Evolutionary conservation across 2,113 vertebrate genomes (phyloP).

Genomic region (Pycnonotus jocosus): DNA sequence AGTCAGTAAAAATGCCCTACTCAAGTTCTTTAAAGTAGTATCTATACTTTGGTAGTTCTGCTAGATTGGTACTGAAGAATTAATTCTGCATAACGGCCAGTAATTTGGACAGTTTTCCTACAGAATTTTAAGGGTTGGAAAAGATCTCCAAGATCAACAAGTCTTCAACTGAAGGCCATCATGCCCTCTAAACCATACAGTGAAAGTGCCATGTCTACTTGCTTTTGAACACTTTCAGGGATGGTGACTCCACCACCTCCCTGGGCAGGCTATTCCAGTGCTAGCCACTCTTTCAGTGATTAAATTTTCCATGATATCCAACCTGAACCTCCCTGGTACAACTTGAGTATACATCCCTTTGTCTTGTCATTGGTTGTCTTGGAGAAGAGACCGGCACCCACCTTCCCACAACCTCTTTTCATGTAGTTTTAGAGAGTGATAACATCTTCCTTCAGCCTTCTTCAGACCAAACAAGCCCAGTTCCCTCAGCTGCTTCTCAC

Average conservation of each 20-base stretch:
- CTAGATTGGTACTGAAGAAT: neutral
- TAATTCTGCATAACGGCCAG: neutral
- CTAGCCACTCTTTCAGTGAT: neutral
- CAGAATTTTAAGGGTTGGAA: neutral
- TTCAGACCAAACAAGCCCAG: neutral
- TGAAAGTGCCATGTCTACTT: accelerated
- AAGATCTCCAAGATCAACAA: neutral
- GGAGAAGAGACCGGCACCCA: neutral
- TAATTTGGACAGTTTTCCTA: neutral
- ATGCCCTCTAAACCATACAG: too few species aligned
- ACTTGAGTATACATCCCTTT: accelerated
- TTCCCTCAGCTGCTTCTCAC: neutral
- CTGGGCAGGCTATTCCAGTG: neutral
- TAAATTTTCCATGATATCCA: neutral
- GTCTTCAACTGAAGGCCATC: neutral
- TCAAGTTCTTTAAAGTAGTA: neutral
- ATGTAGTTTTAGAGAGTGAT: accelerated
- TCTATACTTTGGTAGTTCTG: neutral
- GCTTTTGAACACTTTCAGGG: neutral
- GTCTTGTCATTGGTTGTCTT: neutral
- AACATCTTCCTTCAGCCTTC: neutral
- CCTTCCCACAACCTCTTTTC: neutral
- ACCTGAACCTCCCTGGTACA: neutral
- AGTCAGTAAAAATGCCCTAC: neutral
- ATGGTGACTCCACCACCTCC: neutral